Evolutionary conservation across 2,113 vertebrate genomes (phyloP), one percentile per base, ranked within the genome.

Genomic region (Alexandromys fortis): DNA sequence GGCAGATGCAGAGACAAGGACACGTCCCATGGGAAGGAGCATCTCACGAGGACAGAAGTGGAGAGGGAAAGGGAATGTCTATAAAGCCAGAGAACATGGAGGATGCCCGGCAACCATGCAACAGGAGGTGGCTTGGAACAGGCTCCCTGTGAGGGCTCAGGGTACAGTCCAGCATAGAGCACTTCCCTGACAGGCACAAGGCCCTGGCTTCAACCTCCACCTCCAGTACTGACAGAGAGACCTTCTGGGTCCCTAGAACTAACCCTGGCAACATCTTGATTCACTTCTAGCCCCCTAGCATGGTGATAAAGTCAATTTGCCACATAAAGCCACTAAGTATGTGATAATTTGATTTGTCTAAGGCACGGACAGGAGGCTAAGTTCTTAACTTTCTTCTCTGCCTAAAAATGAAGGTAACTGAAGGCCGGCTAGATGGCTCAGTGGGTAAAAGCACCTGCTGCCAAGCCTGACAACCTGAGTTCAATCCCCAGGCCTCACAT

Each of bases 231-330:
- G 30, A 26, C 12, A 72, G 30, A 13, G 30, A 45, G 30, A 35
- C 5, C 75, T 90, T n/a, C 38, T 90, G 14, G 12, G 21, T 35
- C 45, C 35, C 65, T 42, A 82, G 52, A 67, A 85, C 67, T 73
- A 86, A 49, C 19, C n/a, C 21, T 45, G 42, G 21, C 22, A 61
- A 81, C 49, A 93, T 67, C 70, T 47, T 93, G 12, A 89, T 68
- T 96, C 93, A 88, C 14, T 21, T 86, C 12, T 65, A 72, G 10
- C 45, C 19, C 26, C 68, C 52, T 63, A 93, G 42, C 58, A 87
- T 30, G 72, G 3, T 49, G 70, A 94, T 90, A 92, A 75, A 92
- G 91, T 70, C 38, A 63, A 77, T 77, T 94, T 86, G 13, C 63
- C 81, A 24, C 67, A 26, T 86, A 67, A 93, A 75, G 52, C 49